Percentiles rank a stretch among this genome's conserved stretches.
phyloP scores from a whole-genome alignment of 1,140 invertebrate genomes.

The Cataglyphis hispanica region DNA sequence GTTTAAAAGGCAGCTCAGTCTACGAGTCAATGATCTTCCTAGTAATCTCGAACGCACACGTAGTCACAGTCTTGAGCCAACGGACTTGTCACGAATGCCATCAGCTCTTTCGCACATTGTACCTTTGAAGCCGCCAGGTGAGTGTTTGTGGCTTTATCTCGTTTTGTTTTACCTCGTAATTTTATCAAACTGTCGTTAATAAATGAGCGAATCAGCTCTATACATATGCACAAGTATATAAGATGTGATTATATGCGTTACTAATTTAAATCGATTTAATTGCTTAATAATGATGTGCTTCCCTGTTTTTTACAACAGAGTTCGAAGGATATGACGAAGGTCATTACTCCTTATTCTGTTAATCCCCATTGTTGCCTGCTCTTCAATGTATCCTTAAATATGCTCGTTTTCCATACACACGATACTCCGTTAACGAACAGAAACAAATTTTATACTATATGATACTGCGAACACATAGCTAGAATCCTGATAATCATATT shows the following conservation, averaged over 20 bases:
- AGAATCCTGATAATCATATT: constrained; percentile 53
- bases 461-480: constrained; percentile 47
- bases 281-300: constrained; percentile 71
- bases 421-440: constrained; percentile 17
- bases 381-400: constrained; percentile 61
- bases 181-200: not conserved
- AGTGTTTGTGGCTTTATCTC: constrained; percentile 26
- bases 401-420: constrained; percentile 41
- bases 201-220: not conserved
- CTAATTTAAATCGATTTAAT: constrained; percentile 2
- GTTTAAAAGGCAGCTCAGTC: constrained; percentile 98
- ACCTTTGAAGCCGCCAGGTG: constrained; percentile 87
- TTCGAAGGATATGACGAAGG: constrained; percentile 86
- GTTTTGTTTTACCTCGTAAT: not conserved
- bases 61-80: constrained; percentile 88
- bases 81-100: constrained; percentile 84
- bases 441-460: constrained; percentile 15
- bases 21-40: constrained; percentile 96
- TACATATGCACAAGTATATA: not conserved
- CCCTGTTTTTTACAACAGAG: constrained; percentile 82
- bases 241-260: constrained; percentile 4
- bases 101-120: constrained; percentile 83
- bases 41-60: constrained; percentile 95
- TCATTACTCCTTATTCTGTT: constrained; percentile 81
- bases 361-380: constrained; percentile 77